Conservation (phyloP, 2,888 invertebrate genomes). For the Athalia rosae region DNA sequence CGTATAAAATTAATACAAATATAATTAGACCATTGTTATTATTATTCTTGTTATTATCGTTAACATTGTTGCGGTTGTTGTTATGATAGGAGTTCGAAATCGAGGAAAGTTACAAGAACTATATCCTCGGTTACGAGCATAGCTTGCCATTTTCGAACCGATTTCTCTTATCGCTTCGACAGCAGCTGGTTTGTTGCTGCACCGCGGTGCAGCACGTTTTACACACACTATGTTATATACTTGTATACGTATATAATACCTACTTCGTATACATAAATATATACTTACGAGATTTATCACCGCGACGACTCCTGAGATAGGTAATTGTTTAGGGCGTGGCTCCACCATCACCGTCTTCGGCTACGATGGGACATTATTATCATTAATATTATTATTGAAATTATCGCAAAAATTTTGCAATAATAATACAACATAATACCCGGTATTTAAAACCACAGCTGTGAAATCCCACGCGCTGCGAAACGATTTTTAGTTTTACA, state of each 20-base stretch:
- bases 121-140: neutral
- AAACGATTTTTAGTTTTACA: slow-evolving; percentile 30
- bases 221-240: neutral
- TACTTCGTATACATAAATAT: neutral
- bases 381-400: no score
- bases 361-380: neutral
- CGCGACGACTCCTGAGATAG: slow-evolving; percentile 18
- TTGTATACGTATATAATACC: neutral
- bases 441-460: neutral
- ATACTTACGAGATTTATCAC: slow-evolving; percentile 33
- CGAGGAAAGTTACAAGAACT: slow-evolving; percentile 3
- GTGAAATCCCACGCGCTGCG: slow-evolving; percentile 37
- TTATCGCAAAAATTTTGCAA: no score
- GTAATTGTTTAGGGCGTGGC: slow-evolving; percentile 45
- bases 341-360: no score
- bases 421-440: neutral
- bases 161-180: slow-evolving; percentile 29
- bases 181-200: neutral
- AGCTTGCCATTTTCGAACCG: slow-evolving; percentile 6
- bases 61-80: no score
- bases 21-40: slow-evolving; percentile 8
- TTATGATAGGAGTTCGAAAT: neutral
- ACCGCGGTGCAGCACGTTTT: neutral
- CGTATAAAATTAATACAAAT: slow-evolving; percentile 1
- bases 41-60: no score